phyloP scores from a whole-genome alignment of 37 sponge, comb jelly and placozoan genomes.

The Dysidea cf. avara region DNA sequence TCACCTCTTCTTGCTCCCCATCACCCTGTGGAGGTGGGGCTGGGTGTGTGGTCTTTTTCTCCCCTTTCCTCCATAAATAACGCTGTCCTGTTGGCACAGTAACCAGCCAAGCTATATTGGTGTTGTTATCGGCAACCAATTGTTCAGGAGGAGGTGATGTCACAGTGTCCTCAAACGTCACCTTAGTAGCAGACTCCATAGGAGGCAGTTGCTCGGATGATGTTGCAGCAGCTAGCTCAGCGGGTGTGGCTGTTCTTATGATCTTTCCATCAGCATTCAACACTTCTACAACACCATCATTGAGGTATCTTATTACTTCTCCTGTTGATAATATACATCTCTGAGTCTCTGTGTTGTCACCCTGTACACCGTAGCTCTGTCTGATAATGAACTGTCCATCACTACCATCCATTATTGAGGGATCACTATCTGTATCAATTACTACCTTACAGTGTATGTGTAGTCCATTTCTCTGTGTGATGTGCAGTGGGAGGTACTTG shows the following conservation, averaged over 20 bases:
- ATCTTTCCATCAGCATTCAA: constrained; percentile 50
- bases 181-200: not conserved
- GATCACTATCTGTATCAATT: constrained; percentile 19
- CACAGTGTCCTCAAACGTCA: not conserved
- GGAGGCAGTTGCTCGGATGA: constrained; percentile 6
- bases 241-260: constrained; percentile 29
- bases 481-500: constrained; percentile 58
- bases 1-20: too few species aligned
- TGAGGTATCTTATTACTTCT: constrained; percentile 29
- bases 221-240: too few species aligned
- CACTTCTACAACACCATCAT: constrained; percentile 33
- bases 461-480: constrained; percentile 49
- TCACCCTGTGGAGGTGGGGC: too few species aligned
- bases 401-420: constrained; percentile 24
- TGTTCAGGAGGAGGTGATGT: not conserved
- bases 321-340: constrained; percentile 49
- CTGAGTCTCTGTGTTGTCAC: constrained; percentile 9
- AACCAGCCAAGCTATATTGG: constrained; percentile 1
- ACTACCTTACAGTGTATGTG: constrained; percentile 42
- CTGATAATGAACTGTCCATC: constrained; percentile 28
- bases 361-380: constrained; percentile 41
- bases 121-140: not conserved
- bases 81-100: constrained; percentile 2
- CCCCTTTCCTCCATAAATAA: not conserved
- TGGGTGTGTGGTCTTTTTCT: too few species aligned